Conservation (phyloP, 2,797 vertebrate species). For the Poecile montanus region DNA sequence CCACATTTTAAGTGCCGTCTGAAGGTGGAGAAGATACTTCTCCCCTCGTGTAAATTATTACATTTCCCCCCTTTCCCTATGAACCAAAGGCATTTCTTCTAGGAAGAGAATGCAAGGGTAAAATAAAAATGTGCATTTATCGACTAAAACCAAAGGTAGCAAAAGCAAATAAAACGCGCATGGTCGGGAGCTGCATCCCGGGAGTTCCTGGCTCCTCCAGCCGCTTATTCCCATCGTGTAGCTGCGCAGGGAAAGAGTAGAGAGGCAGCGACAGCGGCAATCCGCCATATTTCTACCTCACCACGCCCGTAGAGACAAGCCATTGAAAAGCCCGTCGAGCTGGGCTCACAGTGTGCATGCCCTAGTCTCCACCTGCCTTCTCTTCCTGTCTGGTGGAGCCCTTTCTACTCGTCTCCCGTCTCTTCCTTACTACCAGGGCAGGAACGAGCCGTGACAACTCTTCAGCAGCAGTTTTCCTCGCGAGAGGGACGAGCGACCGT, state of each 20-base stretch:
- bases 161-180: not conserved
- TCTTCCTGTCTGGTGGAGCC: not conserved
- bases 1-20: not conserved
- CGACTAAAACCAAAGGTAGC: not conserved
- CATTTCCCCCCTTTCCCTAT: not conserved
- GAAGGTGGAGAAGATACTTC: not conserved
- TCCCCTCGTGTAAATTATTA: not conserved
- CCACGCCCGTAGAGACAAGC: constrained; percentile 83
- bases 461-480: not conserved
- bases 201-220: not conserved
- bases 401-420: not conserved
- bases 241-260: not conserved
- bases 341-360: not conserved
- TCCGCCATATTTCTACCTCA: constrained; percentile 88
- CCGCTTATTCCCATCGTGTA: not conserved
- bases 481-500: not conserved
- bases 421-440: not conserved
- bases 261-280: constrained; percentile 69
- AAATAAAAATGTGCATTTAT: not conserved
- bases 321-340: constrained; percentile 41
- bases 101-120: not conserved
- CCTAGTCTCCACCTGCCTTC: not conserved
- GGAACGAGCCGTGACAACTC: not conserved
- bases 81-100: not conserved
- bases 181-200: not conserved